Percentiles rank a stretch among this genome's conserved stretches.
Evolutionary conservation across 2,797 vertebrate species (phyloP).

Genomic region (Taeniopygia guttata): DNA sequence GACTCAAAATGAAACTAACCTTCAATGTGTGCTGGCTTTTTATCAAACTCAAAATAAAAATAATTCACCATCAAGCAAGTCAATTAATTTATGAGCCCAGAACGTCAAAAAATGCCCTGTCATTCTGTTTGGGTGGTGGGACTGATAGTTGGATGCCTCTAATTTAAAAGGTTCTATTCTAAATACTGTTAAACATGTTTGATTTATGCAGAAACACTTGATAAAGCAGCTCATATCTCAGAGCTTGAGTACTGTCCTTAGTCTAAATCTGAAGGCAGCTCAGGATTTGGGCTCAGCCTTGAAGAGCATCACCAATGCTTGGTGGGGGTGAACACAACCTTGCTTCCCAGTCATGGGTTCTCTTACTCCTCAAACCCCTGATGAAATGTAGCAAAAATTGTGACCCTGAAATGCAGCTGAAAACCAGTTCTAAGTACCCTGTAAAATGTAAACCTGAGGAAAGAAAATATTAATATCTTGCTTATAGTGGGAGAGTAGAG

Average conservation of each 20-base stretch:
- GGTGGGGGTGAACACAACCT: neutral
- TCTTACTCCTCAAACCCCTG: neutral
- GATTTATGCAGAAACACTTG: neutral
- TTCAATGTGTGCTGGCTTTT: neutral
- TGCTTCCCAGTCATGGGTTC: neutral
- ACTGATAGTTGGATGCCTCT: neutral
- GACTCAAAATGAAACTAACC: constrained; percentile 6
- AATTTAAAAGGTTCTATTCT: neutral
- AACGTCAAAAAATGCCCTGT: neutral
- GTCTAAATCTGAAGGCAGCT: neutral
- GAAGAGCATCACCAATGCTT: neutral
- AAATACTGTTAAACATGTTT: neutral
- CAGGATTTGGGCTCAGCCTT: neutral
- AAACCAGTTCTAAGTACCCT: neutral
- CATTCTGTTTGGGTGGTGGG: neutral
- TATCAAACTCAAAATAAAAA: neutral
- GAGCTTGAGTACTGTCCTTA: neutral
- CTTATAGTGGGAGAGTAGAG: neutral
- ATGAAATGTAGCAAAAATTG: neutral
- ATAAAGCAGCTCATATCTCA: neutral
- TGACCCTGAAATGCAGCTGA: neutral
- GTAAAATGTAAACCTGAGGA: neutral
- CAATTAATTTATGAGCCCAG: neutral
- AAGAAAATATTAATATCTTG: neutral
- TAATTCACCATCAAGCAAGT: neutral